Evolutionary conservation across 2,797 vertebrate species (phyloP).

Genomic region (Platalea minor): DNA sequence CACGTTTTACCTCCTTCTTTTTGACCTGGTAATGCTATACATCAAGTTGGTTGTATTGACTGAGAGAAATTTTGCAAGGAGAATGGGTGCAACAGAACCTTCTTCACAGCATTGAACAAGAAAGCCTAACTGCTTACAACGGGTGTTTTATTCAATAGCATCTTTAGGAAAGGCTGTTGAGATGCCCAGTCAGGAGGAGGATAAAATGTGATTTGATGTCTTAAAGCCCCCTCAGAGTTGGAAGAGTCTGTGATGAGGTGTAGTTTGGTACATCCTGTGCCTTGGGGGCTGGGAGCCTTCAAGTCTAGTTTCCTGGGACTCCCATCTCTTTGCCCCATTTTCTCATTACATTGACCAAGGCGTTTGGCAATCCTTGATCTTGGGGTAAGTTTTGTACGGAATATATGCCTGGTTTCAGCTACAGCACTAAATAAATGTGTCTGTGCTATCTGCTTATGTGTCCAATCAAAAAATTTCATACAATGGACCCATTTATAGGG

Average conservation of each 20-base stretch:
- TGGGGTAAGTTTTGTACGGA: not conserved
- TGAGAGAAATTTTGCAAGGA: not conserved
- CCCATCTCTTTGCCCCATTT: not conserved
- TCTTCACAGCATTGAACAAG: not conserved
- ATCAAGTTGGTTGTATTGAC: not conserved
- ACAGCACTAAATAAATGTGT: not conserved
- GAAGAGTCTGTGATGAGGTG: not conserved
- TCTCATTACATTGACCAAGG: not conserved
- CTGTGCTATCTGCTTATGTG: not conserved
- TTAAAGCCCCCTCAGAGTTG: not conserved
- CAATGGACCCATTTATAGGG: not conserved
- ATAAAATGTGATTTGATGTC: not conserved
- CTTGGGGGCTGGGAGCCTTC: not conserved
- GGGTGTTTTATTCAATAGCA: not conserved
- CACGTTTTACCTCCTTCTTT: not conserved
- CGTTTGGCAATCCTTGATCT: not conserved
- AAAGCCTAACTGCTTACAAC: not conserved
- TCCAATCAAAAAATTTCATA: not conserved
- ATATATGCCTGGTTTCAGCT: not conserved
- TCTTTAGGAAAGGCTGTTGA: not conserved
- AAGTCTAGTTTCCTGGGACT: not conserved
- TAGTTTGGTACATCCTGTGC: not conserved
- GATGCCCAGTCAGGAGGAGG: not conserved
- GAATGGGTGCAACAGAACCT: not conserved
- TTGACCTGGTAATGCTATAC: not conserved